These are phyloP conservation scores for Thelaira solivaga DNA, from an alignment of 2,888 invertebrate genomes.

Conservation along the genomic window DNA sequence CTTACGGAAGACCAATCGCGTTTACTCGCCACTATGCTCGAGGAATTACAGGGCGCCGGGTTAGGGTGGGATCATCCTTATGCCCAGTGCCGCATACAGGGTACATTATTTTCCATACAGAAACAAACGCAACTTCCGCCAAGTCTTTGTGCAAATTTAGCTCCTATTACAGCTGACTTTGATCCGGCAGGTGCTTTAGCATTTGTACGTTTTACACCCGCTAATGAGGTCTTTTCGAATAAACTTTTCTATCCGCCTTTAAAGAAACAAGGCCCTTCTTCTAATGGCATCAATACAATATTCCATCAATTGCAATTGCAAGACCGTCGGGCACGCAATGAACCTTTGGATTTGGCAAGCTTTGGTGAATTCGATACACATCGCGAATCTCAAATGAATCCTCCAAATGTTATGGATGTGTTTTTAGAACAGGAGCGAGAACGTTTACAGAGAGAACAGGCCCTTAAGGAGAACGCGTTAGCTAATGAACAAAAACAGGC, in stretches of 20 bases:
- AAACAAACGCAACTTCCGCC: constrained; percentile 75
- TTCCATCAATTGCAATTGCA: constrained; percentile 69
- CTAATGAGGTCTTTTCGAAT: constrained; percentile 85
- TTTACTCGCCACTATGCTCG: constrained; percentile 76
- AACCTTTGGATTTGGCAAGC: constrained; percentile 70
- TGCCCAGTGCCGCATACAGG: constrained; percentile 77
- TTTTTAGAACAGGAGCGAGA: constrained; percentile 70
- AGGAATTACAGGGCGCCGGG: constrained; percentile 77
- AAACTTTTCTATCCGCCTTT: constrained; percentile 83
- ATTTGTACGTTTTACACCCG: constrained; percentile 87
- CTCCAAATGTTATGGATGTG: constrained; percentile 69
- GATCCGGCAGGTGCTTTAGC: constrained; percentile 85
- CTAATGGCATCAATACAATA: constrained; percentile 67
- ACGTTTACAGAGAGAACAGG: constrained; percentile 68
- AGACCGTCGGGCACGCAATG: constrained; percentile 70
- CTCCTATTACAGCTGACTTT: constrained; percentile 76
- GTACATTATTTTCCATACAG: constrained; percentile 75
- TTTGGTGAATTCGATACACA: constrained; percentile 70
- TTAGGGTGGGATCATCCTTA: constrained; percentile 77
- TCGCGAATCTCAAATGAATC: constrained; percentile 65
- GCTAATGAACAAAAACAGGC: constrained; percentile 68
- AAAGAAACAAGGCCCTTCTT: constrained; percentile 64
- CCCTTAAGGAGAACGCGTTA: constrained; percentile 65
- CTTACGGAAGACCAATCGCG: constrained; percentile 76
- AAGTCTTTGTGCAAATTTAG: constrained; percentile 76